Evolutionary conservation across 2,113 vertebrate species (phyloP).

Genomic region (Mesembrinibis cayennensis): DNA sequence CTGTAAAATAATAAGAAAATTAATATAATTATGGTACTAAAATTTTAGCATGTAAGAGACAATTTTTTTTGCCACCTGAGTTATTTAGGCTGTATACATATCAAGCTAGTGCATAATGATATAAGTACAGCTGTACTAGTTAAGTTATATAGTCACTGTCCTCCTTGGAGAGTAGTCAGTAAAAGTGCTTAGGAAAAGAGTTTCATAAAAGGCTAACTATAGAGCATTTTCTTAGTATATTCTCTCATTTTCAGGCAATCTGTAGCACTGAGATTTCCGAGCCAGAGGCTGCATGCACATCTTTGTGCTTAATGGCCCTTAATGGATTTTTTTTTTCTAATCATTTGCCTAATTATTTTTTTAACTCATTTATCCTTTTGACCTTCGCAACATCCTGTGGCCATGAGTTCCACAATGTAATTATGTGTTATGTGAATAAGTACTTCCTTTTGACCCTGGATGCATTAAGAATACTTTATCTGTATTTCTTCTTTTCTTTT

Average conservation of each 20-base stretch:
- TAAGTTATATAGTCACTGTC: not conserved
- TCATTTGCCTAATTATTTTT: slow-evolving; percentile 68
- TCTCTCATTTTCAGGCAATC: slow-evolving; percentile 16
- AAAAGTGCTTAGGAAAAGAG: not conserved
- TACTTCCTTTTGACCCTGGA: slow-evolving; percentile 65
- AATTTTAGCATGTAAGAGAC: not conserved
- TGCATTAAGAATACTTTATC: slow-evolving; percentile 44
- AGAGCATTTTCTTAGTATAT: not conserved
- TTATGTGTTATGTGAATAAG: slow-evolving; percentile 58
- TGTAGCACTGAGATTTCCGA: slow-evolving; percentile 19
- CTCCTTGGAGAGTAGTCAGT: not conserved
- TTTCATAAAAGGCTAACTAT: not conserved
- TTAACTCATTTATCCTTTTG: slow-evolving; percentile 63
- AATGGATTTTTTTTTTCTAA: slow-evolving; percentile 43
- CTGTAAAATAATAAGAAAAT: not conserved
- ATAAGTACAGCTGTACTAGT: not conserved
- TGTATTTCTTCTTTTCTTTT: not conserved
- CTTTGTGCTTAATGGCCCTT: slow-evolving; percentile 53
- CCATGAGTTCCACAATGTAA: slow-evolving; percentile 41
- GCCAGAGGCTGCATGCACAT: slow-evolving; percentile 40
- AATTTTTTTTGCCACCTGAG: not conserved
- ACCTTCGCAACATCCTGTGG: slow-evolving; percentile 57
- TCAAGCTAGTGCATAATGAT: not conserved
- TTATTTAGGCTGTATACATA: not conserved
- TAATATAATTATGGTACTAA: not conserved